Base-by-base conservation (phyloP, 2,113 vertebrate genomes). In the Serilophus lunatus region DNA sequence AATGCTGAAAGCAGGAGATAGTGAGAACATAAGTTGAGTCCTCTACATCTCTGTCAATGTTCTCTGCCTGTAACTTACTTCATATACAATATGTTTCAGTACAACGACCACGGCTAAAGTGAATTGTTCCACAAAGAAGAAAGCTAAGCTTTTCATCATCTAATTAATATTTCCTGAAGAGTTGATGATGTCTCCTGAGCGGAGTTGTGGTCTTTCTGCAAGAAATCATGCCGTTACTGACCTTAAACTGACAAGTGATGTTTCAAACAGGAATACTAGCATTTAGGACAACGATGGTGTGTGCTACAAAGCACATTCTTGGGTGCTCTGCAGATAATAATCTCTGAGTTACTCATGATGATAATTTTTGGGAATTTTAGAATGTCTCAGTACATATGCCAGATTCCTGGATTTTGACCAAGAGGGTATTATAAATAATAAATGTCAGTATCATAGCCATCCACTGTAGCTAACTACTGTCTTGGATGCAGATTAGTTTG, bases 141-240 rank as follows among this genome's bases (percentile, higher is more conserved):
- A 84, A 89, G 47, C 25, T 78, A 84, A 91, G 22, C 26, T 68
- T 94, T 92, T 86, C 56, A 78, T 40, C 44, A 50, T 75, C 77
- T 91, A 82, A 96, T 91, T 80, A 91, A 29, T 69, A 65, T 82
- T 96, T 91, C 69, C 83, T 91, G 70, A 84, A 79, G 57, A 71
- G 31, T 2, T 84, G 69, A 77, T 88, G 82, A 18, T n/a, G 40
- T 84, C 78, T 93, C 40, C 89, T 91, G 49, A 82, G 60, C 56
- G 91, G 50, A 81, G 44, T 50, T 42, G 63, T 13, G 57, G n/a
- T 68, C 13, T 72, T 89, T 84, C 75, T 93, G 64, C 68, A 69
- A 56, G 85, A 75, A 92, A 86, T 83, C 40, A 38, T 88, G n/a
- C 78, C 4, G 16, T 75, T 95, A 83, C n/a, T 95, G 88, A 65